phyloP scores from a whole-genome alignment of 1,140 invertebrate species.

The Hylaeus anthracinus region DNA sequence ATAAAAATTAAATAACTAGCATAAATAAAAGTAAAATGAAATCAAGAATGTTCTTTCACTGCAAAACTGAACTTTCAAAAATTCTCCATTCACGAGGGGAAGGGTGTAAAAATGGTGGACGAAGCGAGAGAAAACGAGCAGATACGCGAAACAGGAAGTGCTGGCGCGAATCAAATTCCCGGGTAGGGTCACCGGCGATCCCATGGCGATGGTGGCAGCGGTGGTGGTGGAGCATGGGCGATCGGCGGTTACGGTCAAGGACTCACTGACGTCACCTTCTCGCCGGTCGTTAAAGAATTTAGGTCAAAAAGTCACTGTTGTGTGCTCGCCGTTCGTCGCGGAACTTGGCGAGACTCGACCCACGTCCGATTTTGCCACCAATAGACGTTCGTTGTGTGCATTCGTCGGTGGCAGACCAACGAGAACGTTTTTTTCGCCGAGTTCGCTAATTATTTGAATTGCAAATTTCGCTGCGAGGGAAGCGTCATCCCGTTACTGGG shows the following conservation, averaged over 20 bases:
- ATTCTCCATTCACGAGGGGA: neutral
- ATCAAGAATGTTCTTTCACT: too few species aligned
- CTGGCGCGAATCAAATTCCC: constrained; percentile 49
- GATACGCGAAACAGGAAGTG: constrained; percentile 37
- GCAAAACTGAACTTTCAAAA: neutral
- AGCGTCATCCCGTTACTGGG: constrained; percentile 70
- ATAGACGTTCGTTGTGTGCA: constrained; percentile 10
- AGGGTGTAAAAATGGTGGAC: neutral
- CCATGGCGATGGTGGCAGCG: constrained; percentile 19
- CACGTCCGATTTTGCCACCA: constrained; percentile 42
- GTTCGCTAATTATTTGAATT: constrained; percentile 72
- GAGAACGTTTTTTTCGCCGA: constrained; percentile 31
- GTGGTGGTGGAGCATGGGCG: constrained; percentile 22
- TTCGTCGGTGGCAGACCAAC: too few species aligned
- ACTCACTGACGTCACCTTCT: constrained; percentile 53
- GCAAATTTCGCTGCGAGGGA: constrained; percentile 63
- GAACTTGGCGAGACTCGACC: constrained; percentile 39
- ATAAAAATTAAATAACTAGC: too few species aligned
- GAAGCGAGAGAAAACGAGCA: neutral
- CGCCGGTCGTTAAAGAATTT: constrained; percentile 71
- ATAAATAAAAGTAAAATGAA: too few species aligned
- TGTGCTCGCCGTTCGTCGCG: constrained; percentile 54
- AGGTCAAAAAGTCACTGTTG: constrained; percentile 76
- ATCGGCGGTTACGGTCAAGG: constrained; percentile 65
- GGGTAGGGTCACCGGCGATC: constrained; percentile 36